Conservation (phyloP, 2,797 vertebrate species). For the Numenius phaeopus region DNA sequence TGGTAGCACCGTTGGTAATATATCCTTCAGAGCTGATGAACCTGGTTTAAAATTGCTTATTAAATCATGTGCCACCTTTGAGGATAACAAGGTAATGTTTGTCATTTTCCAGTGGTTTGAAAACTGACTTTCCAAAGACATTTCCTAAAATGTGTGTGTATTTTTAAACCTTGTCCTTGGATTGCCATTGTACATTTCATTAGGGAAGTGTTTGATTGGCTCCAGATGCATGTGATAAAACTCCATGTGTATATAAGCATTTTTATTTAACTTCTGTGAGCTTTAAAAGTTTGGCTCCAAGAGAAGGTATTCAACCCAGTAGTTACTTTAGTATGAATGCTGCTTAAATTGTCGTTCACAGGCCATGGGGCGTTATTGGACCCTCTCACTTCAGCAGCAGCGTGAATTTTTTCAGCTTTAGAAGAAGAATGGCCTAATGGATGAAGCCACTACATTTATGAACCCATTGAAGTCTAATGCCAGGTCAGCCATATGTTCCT, state of each 20-base stretch:
- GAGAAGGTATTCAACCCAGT: background rate
- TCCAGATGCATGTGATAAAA: slow-evolving; percentile 33
- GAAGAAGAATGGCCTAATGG: background rate
- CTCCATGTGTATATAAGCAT: background rate
- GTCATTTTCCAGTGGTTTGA: slow-evolving; percentile 41
- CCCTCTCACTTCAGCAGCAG: background rate
- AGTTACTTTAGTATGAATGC: background rate
- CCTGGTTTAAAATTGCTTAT: slow-evolving; percentile 15
- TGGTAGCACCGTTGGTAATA: slow-evolving; percentile 5
- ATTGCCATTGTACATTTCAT: slow-evolving; percentile 16
- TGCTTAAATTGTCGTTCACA: background rate
- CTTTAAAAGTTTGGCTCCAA: background rate
- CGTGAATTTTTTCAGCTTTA: background rate
- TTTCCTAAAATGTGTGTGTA: background rate
- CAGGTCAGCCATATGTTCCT: background rate
- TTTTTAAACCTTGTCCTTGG: slow-evolving; percentile 24
- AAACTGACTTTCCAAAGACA: slow-evolving; percentile 9
- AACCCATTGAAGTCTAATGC: background rate
- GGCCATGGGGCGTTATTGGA: background rate
- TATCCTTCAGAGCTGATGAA: slow-evolving; percentile 32
- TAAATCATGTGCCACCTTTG: slow-evolving; percentile 40
- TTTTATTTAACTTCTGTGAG: slow-evolving; percentile 12
- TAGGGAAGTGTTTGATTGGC: background rate
- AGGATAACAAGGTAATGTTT: slow-evolving; percentile 30
- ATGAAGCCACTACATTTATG: background rate